Evolutionary conservation across 2,888 invertebrate genomes (phyloP), one percentile per base, ranked within the genome.

Genomic region (Cecidostiba fungosa): DNA sequence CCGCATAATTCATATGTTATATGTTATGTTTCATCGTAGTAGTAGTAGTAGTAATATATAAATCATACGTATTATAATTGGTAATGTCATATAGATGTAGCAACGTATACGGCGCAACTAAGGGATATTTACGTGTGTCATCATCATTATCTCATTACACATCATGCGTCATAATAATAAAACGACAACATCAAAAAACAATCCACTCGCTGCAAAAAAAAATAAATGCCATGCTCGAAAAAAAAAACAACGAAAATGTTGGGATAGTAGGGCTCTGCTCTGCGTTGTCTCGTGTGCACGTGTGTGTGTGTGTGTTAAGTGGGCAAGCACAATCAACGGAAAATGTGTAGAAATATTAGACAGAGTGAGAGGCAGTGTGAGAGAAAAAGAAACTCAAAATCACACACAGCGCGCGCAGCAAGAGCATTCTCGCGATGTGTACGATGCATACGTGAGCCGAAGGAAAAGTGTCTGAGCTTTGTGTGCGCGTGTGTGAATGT

Each of bases 141-240:
- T 77, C 36, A 70, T 19, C 50, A 50, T 50, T 19, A 50, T 16
- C 16, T 50, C 50, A 50, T 50, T 50, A n/a, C 23, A 19, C 54
- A 6, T 50, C 77, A 81, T 84, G 80, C 84, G 54, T 80, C 12
- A 14, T 59, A 81, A 36, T 54, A 26, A 73, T 16, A 74, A 26
- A 77, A 83, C 26, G 72, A 79, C 59, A 79, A 84, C 23, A 72
- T 54, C 19, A 82, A 81, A 36, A 73, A 81, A 19, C 36, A 62
- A 62, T 70, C 84, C 87, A 88, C 86, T 88, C 88, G 86, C 87
- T 87, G 88, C 87, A 86, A 87, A 88, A 85, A 84, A 88, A 86
- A 87, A 88, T 84, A 84, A 88, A 84, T 66, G 59, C 87, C 89
- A 89, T 88, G 89, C 88, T 88, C 69, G 72, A 88, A 84, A 86